Conservation (phyloP, 2,888 invertebrate genomes). For the Frankliniella fusca region DNA sequence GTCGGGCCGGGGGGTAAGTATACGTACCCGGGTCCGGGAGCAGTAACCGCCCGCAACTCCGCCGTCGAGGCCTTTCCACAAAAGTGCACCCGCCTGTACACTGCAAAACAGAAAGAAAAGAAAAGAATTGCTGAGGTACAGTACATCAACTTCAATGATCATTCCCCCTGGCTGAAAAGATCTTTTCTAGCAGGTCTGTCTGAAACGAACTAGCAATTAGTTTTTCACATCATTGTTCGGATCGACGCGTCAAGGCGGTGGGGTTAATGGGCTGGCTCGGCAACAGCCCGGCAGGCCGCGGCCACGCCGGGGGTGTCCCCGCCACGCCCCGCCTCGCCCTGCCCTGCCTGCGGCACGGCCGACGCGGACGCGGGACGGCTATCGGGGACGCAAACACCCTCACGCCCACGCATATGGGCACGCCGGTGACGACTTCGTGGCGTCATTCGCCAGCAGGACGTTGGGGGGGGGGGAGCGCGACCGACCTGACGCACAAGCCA, state of each 20-base stretch:
- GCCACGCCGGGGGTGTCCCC: not conserved
- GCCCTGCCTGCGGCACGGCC: not conserved
- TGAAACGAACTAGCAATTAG: too few relatives aligned
- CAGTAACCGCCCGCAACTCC: too few relatives aligned
- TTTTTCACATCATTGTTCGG: too few relatives aligned
- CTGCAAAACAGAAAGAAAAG: too few relatives aligned
- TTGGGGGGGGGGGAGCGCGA: not conserved
- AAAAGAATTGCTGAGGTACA: too few relatives aligned
- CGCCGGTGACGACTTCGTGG: not conserved
- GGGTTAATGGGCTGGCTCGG: not conserved
- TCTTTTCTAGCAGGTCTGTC: too few relatives aligned
- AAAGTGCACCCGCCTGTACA: too few relatives aligned
- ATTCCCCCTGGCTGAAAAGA: too few relatives aligned
- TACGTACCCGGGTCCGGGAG: too few relatives aligned
- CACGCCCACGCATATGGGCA: not conserved
- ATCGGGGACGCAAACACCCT: not conserved
- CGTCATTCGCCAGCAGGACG: not conserved
- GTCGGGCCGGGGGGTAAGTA: too few relatives aligned
- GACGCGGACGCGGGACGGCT: not conserved
- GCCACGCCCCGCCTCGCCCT: not conserved
- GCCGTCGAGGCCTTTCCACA: too few relatives aligned
- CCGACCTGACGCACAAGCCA: not conserved
- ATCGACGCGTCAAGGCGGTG: not conserved
- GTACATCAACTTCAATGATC: too few relatives aligned
- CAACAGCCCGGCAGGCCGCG: not conserved